Percentiles rank a stretch among this genome's conserved stretches.
These are phyloP conservation scores for Meloidogyne hapla DNA, from an alignment of 1,140 invertebrate species.

Conservation along the genomic window DNA sequence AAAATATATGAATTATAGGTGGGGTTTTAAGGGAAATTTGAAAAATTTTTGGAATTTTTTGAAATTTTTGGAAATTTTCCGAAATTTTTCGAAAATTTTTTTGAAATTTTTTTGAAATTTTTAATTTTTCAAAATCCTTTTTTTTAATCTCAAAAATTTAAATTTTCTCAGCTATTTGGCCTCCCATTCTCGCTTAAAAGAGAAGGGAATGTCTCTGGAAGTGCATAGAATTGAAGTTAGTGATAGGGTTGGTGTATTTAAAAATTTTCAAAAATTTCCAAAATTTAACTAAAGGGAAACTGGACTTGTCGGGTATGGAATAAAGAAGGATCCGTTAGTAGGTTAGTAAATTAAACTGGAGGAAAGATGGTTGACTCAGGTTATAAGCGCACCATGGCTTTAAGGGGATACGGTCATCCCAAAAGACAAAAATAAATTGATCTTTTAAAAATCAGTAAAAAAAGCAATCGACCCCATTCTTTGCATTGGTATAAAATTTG, in stretches of 20 bases:
- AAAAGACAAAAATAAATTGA: no score
- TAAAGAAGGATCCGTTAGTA: constrained; percentile 50
- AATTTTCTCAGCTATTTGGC: background rate
- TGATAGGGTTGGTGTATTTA: constrained; percentile 38
- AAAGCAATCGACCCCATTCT: no score
- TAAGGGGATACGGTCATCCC: no score
- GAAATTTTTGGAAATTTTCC: background rate
- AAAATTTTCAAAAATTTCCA: background rate
- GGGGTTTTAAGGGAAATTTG: no score
- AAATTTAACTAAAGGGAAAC: constrained; percentile 50
- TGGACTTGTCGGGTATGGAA: constrained; percentile 63
- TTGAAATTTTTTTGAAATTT: no score
- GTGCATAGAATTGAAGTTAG: constrained; percentile 47
- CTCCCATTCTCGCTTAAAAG: constrained; percentile 28
- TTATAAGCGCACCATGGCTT: no score
- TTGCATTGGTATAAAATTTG: no score
- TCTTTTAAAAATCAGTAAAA: no score
- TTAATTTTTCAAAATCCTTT: no score
- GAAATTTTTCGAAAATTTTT: no score
- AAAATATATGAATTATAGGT: constrained; percentile 51
- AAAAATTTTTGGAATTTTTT: constrained; percentile 29
- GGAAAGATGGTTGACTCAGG: no score
- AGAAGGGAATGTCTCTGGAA: constrained; percentile 42
- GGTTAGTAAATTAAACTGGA: background rate
- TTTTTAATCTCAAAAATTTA: background rate